Evolutionary conservation across 2,113 vertebrate genomes (phyloP), one percentile per base, ranked within the genome.

Genomic region (Engraulis encrasicolus): DNA sequence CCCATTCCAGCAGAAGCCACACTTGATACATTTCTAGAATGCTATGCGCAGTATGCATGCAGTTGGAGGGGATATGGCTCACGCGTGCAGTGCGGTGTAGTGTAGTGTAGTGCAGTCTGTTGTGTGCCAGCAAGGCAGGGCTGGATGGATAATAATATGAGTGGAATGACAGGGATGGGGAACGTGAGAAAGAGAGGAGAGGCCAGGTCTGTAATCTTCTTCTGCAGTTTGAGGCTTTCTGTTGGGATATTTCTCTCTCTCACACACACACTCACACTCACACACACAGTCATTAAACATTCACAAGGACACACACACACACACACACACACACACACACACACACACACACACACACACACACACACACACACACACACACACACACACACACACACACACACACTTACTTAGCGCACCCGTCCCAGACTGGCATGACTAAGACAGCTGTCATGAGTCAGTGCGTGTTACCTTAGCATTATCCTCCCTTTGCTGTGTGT

Each of bases 371-470:
- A 34, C 66, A 34, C 19, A 4, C 31, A 34, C 66, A 34, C 61
- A 31, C 20, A 61, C 54, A 61, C n/a, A 23, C 4, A 18, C 27
- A 34, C 27, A 71, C 27, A 71, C 66, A 74, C 31, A 31, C 66
- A 34, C 27, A 74, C 66, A 31, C 61, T 54, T n/a, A n/a, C n/a
- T n/a, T n/a, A n/a, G n/a, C 66, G 15, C 66, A 74, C 66, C 15
- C n/a, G n/a, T n/a, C n/a, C n/a, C 27, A 34, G 27, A 17, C 66
- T 74, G 31, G 11, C 66, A 74, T 74, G 66, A 74, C 27, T 74
- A 74, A 74, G 66, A 74, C 66, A 74, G 66, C 66, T 74, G 66
- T 74, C 66, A 74, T 74, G 66, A 74, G 27, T 74, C 66, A 74
- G 31, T 74, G 66, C 66, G 66, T 74, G 66, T 74, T 74, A 74